phyloP scores from a whole-genome alignment of 2,888 invertebrate species.

The Temnothorax ravouxi region DNA sequence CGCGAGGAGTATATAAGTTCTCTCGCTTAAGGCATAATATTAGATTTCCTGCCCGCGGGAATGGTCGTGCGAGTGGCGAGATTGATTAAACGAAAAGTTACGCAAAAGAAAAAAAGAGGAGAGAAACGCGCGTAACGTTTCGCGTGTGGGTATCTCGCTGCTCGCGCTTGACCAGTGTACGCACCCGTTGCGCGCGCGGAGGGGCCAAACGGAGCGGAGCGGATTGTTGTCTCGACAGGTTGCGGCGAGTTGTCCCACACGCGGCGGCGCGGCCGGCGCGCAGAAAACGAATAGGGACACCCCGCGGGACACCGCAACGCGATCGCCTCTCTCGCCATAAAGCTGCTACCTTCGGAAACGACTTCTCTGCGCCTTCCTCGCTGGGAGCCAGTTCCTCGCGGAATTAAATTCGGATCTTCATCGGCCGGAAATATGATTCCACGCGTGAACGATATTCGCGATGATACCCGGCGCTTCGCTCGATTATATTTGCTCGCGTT shows the following conservation, averaged over 20 bases:
- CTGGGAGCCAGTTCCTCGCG: constrained; percentile 26
- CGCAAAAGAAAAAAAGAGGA: constrained; percentile 23
- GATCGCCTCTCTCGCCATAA: constrained; percentile 64
- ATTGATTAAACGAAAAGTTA: constrained; percentile 67
- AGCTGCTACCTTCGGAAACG: constrained; percentile 69
- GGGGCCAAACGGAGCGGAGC: constrained; percentile 66
- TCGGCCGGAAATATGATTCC: constrained; percentile 45
- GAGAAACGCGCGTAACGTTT: neutral
- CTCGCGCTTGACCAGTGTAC: constrained; percentile 4
- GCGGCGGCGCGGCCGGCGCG: constrained; percentile 62
- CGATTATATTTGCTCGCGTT: neutral
- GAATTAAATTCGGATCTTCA: constrained; percentile 68
- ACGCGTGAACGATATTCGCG: constrained; percentile 14
- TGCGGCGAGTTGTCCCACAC: constrained; percentile 73
- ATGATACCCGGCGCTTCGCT: neutral
- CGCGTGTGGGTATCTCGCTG: constrained; percentile 24
- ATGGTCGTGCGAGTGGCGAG: constrained; percentile 33
- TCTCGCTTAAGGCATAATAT: constrained; percentile 54
- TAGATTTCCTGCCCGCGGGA: constrained; percentile 65
- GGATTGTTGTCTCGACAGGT: constrained; percentile 77
- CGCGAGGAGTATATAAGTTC: constrained; percentile 55
- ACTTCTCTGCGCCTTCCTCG: constrained; percentile 36
- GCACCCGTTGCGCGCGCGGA: neutral
- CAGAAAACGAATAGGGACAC: constrained; percentile 76
- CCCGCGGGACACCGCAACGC: constrained; percentile 69